These are phyloP conservation scores for Euzophera pinguis DNA, from an alignment of 2,888 invertebrate genomes.

Conservation along the genomic window DNA sequence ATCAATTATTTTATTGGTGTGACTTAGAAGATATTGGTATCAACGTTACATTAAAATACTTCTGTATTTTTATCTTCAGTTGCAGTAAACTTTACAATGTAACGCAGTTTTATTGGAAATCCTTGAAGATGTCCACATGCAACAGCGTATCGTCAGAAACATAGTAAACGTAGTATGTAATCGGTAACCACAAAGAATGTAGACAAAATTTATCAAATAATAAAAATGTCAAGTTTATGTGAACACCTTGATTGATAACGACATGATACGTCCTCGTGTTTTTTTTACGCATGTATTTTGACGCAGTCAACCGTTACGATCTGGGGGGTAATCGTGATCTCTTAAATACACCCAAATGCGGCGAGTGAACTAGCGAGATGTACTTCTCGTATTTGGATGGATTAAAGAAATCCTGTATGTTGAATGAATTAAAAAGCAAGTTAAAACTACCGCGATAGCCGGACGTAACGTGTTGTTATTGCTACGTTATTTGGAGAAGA, in stretches of 20 bases:
- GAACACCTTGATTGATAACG: constrained; percentile 58
- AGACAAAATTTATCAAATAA: constrained; percentile 50
- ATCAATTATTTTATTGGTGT: not conserved
- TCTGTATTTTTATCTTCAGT: not conserved
- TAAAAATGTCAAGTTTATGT: constrained; percentile 57
- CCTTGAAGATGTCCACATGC: constrained; percentile 40
- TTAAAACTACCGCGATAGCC: not conserved
- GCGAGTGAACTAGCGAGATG: no score
- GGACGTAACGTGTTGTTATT: constrained; percentile 9
- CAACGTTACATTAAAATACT: constrained; percentile 2
- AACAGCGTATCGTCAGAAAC: constrained; percentile 20
- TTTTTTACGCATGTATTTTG: not conserved
- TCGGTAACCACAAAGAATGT: constrained; percentile 18
- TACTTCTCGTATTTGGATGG: no score
- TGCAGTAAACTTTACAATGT: constrained; percentile 9
- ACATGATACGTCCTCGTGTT: constrained; percentile 34
- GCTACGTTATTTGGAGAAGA: constrained; percentile 9
- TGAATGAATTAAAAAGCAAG: no score
- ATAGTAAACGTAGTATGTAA: constrained; percentile 38
- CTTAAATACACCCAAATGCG: no score
- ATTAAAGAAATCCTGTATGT: no score
- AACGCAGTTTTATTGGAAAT: constrained; percentile 17
- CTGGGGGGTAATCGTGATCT: no score
- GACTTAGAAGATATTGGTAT: constrained; percentile 2
- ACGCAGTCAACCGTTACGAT: not conserved